Base-by-base conservation (phyloP, 2,888 invertebrate genomes). In the Eucera pruinosa region DNA sequence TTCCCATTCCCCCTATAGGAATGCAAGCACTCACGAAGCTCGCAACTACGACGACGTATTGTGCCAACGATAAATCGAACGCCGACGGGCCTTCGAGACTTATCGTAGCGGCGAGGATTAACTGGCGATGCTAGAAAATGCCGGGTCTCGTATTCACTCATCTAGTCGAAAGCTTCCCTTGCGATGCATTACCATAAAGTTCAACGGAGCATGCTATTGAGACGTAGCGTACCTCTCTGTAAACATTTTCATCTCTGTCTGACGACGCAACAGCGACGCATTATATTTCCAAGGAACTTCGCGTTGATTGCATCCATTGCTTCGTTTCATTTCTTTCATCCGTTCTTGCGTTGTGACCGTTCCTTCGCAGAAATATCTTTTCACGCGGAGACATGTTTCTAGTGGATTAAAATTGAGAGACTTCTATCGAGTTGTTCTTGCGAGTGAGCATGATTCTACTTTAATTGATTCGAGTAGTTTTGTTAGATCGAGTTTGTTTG, bases 21-120 rank as follows among this genome's bases (percentile, higher is more conserved):
- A 79, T 79, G 72, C 64, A 65, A 68, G 78, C 68, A 68, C 72
- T 78, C 70, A 52, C 76, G 70, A 62, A 62, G 45, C 81, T 81
- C 68, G 76, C 83, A 71, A 79, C 83, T 82, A 83, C 77, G 70
- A 78, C 80, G 82, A 83, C 81, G 80, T 83, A 83, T 83, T 83
- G 81, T 83, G 78, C 70, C 47, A 13, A 54, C 83, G 82, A 83
- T 82, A 82, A 83, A 82, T 82, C 83, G 78, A 83, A 81, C 78
- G 67, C 48, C 80, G 73, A 80, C 70, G 66, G 78, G 74, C 66
- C 78, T 69, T 69, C 74, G 74, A 64, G 83, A 80, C 83, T 83
- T 80, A 81, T 74, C 71, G 68, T 33, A 39, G 47, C 36, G 48
- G 64, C 54, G 43, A 50, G 83, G 73, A 83, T 82, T 82, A 82